These are phyloP conservation scores for Coregonus clupeaformis DNA, from an alignment of 2,113 vertebrate genomes.

Conservation along the genomic window DNA sequence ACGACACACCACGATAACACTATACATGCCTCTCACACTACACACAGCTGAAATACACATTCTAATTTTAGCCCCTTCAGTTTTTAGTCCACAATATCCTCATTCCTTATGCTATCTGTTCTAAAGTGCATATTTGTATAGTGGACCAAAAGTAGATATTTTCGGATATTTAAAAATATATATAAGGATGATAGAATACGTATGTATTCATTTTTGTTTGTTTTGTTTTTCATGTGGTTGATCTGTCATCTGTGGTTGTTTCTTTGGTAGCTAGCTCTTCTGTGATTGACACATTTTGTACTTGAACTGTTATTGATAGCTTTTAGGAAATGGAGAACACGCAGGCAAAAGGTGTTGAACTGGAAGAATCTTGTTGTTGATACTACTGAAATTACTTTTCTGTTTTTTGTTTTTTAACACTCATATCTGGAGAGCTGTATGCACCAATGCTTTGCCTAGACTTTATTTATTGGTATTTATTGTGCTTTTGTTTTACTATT, in stretches of 20 bases:
- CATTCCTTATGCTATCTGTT: slow-evolving; percentile 43
- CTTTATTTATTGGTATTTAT: slow-evolving; percentile 75
- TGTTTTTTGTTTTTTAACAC: slow-evolving; percentile 36
- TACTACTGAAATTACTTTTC: slow-evolving; percentile 41
- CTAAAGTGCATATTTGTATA: slow-evolving; percentile 70
- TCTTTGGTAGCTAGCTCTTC: slow-evolving; percentile 67
- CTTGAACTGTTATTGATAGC: slow-evolving; percentile 66
- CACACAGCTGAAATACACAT: slow-evolving; percentile 46
- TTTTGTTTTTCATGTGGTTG: slow-evolving; percentile 53
- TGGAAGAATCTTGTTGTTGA: slow-evolving; percentile 35
- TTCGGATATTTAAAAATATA: slow-evolving; percentile 73
- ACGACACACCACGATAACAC: slow-evolving; percentile 55
- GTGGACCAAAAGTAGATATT: slow-evolving; percentile 79
- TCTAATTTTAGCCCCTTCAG: slow-evolving; percentile 6
- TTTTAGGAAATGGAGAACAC: slow-evolving; percentile 55
- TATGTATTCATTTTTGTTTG: slow-evolving; percentile 54
- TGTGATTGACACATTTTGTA: slow-evolving; percentile 63
- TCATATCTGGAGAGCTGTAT: slow-evolving; percentile 33
- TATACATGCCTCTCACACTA: not conserved
- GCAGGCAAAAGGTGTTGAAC: slow-evolving; percentile 63
- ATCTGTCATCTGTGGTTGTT: slow-evolving; percentile 56
- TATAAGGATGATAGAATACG: slow-evolving; percentile 56
- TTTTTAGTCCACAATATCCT: not conserved
- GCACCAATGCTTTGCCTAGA: slow-evolving; percentile 44
- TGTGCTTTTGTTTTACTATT: slow-evolving; percentile 42